Percentiles rank a stretch among this genome's conserved stretches.
Conservation (phyloP, 1,140 invertebrate genomes). For the Neomicropteryx cornuta region DNA sequence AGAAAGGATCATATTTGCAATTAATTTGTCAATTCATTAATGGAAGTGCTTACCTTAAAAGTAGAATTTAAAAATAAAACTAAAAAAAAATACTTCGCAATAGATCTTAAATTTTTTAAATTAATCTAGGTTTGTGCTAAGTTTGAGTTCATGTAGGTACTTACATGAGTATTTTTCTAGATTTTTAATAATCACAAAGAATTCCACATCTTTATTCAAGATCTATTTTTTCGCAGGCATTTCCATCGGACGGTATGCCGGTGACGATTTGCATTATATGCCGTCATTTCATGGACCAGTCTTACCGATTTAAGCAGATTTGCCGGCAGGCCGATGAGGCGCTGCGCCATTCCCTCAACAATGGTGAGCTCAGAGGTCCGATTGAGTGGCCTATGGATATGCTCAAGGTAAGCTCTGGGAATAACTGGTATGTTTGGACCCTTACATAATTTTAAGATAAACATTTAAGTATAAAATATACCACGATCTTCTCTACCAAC, state of each 20-base stretch:
- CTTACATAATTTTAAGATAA: conserved; percentile 3
- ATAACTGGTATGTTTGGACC: too few relatives aligned
- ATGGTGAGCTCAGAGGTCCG: conserved; percentile 46
- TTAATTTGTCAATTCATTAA: too few relatives aligned
- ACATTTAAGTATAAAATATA: conserved; percentile 2
- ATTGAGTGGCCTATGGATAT: conserved; percentile 30
- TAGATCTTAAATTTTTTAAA: conserved; percentile 2
- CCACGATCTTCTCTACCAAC: conserved; percentile 5
- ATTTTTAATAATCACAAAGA: conserved; percentile 5
- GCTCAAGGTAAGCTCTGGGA: conserved; percentile 21
- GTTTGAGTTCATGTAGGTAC: conserved; percentile 6
- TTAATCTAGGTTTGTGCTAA: background rate
- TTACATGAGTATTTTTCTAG: conserved; percentile 6
- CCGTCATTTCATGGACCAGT: conserved; percentile 51
- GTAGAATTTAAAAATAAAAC: conserved; percentile 14
- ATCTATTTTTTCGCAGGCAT: conserved; percentile 42
- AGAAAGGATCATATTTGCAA: too few relatives aligned
- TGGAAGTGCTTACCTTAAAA: too few relatives aligned
- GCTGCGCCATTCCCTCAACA: conserved; percentile 50
- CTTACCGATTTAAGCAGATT: conserved; percentile 61
- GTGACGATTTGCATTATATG: conserved; percentile 56
- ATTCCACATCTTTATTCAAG: too few relatives aligned
- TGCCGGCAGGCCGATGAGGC: conserved; percentile 61
- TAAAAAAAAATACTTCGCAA: background rate
- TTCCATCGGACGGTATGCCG: conserved; percentile 61